These are phyloP conservation scores for Stegodyphus mimosarum DNA, from an alignment of 1,140 invertebrate species.

Conservation along the genomic window DNA sequence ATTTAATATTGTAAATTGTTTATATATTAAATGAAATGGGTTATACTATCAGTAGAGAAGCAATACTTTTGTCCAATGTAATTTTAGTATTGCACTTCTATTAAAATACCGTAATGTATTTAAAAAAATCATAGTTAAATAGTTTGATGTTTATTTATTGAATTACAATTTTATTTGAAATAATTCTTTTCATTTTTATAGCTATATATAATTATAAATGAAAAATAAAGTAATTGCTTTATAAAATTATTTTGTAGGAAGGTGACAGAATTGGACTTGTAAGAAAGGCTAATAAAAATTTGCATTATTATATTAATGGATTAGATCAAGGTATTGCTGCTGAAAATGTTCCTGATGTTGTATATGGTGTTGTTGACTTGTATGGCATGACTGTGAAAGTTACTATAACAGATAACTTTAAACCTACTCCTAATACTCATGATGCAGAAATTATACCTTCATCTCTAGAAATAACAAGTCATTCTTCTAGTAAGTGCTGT, in stretches of 20 bases:
- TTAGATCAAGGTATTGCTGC: slow-evolving; percentile 90
- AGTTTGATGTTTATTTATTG: neutral
- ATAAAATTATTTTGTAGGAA: slow-evolving; percentile 71
- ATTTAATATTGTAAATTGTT: too few species aligned
- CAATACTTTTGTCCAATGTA: too few species aligned
- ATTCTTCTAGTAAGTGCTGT: neutral
- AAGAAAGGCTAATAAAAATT: slow-evolving; percentile 83
- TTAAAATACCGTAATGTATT: too few species aligned
- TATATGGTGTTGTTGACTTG: slow-evolving; percentile 92
- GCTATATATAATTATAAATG: too few species aligned
- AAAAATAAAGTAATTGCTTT: too few species aligned
- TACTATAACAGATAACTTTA: slow-evolving; percentile 77
- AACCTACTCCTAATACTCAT: slow-evolving; percentile 17
- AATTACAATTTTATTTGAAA: neutral
- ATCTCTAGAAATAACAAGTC: neutral
- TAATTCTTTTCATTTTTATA: neutral
- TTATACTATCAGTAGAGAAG: too few species aligned
- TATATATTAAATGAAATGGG: too few species aligned
- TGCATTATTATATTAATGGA: slow-evolving; percentile 91
- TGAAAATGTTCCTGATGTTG: slow-evolving; percentile 84
- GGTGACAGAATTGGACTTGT: slow-evolving; percentile 92
- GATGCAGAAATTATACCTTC: slow-evolving; percentile 24
- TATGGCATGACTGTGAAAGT: slow-evolving; percentile 92
- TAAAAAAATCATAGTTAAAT: neutral
- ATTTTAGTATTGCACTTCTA: too few species aligned